Evolutionary conservation across 2,113 vertebrate genomes (phyloP).

Genomic region (Grammomys surdaster): DNA sequence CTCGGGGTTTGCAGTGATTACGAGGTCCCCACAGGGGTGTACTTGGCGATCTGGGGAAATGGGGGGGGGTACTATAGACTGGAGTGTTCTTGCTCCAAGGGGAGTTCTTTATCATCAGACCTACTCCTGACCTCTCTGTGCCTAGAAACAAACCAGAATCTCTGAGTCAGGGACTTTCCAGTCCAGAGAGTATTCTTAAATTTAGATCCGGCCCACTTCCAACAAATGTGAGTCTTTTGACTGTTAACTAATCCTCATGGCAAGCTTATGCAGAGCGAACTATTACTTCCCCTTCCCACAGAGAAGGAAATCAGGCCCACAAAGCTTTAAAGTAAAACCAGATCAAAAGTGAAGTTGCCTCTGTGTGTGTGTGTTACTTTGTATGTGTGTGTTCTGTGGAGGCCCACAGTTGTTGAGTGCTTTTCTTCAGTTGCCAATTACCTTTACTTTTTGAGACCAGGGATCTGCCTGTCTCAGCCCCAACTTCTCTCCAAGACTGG

Average conservation of each 20-base stretch:
- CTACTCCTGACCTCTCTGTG: background rate
- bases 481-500: background rate
- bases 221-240: background rate
- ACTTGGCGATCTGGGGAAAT: too few species aligned
- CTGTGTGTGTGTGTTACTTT: too few species aligned
- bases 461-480: background rate
- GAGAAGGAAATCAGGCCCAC: background rate
- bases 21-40: background rate
- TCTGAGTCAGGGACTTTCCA: background rate
- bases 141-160: background rate
- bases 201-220: background rate
- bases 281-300: background rate
- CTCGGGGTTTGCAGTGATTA: background rate
- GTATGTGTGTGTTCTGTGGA: background rate
- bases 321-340: background rate
- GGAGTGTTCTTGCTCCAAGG: background rate
- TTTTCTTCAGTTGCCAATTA: background rate
- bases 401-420: background rate
- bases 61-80: background rate
- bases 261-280: background rate
- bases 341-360: background rate
- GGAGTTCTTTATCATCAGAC: background rate
- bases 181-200: background rate
- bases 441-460: background rate
- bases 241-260: background rate